Conservation (phyloP, 1,140 invertebrate genomes). For the Scylla paramamosain region DNA sequence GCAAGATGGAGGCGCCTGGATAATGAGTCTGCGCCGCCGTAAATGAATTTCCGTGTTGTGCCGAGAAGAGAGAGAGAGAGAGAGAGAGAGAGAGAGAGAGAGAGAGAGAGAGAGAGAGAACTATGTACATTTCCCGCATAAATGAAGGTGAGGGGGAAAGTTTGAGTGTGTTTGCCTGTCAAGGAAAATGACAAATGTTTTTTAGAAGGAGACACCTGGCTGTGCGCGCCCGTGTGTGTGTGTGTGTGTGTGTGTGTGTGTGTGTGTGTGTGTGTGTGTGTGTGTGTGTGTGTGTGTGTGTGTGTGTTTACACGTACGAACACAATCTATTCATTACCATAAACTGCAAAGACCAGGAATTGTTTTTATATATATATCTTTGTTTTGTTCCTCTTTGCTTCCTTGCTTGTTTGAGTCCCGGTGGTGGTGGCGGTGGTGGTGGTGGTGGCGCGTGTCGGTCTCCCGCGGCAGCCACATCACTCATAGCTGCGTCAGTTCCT, state of each 20-base stretch:
- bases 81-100: background rate
- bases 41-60: background rate
- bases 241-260: constrained; percentile 20
- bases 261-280: constrained; percentile 11
- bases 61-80: background rate
- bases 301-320: background rate
- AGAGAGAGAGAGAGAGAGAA: background rate
- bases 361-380: background rate
- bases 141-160: background rate
- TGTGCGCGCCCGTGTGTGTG: background rate
- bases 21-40: background rate
- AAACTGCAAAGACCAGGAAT: background rate
- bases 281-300: background rate
- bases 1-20: background rate
- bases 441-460: background rate
- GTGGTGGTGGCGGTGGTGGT: background rate
- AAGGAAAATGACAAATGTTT: constrained; percentile 4
- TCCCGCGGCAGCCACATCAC: background rate
- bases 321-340: background rate
- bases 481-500: background rate
- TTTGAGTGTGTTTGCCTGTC: constrained; percentile 21
- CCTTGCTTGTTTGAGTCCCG: background rate
- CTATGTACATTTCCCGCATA: background rate
- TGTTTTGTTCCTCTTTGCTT: background rate
- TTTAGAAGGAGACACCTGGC: background rate